Evolutionary conservation across 1,140 invertebrate genomes (phyloP).

Genomic region (Mizuhopecten yessoensis): DNA sequence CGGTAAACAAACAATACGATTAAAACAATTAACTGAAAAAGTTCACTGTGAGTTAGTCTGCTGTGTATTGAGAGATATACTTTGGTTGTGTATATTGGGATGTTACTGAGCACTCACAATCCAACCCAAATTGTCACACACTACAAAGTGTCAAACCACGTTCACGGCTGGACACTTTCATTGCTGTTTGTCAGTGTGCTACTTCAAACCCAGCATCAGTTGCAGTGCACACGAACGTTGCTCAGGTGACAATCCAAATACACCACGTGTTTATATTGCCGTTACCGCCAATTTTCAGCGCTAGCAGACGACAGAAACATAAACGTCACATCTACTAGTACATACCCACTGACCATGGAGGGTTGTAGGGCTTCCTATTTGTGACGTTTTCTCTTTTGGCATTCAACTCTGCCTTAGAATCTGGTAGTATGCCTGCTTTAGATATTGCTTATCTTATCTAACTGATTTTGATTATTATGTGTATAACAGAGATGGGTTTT

Average conservation of each 20-base stretch:
- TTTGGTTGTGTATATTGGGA: background rate
- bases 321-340: background rate
- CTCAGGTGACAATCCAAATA: constrained; percentile 33
- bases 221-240: background rate
- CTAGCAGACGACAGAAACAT: background rate
- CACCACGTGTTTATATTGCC: background rate
- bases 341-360: background rate
- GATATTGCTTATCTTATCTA: background rate
- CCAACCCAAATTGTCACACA: background rate
- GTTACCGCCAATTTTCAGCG: background rate
- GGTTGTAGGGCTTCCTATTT: background rate
- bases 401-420: background rate
- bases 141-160: background rate
- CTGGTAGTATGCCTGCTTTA: background rate
- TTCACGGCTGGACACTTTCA: background rate
- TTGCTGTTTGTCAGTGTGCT: background rate
- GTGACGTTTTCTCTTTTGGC: background rate
- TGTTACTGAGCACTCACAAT: background rate
- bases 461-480: background rate
- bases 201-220: background rate
- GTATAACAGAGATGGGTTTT: background rate
- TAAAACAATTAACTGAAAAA: background rate
- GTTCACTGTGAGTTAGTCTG: background rate
- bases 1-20: background rate
- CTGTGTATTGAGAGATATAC: background rate